These are phyloP conservation scores for Otis tarda DNA, from an alignment of 2,113 vertebrate species.

Conservation along the genomic window DNA sequence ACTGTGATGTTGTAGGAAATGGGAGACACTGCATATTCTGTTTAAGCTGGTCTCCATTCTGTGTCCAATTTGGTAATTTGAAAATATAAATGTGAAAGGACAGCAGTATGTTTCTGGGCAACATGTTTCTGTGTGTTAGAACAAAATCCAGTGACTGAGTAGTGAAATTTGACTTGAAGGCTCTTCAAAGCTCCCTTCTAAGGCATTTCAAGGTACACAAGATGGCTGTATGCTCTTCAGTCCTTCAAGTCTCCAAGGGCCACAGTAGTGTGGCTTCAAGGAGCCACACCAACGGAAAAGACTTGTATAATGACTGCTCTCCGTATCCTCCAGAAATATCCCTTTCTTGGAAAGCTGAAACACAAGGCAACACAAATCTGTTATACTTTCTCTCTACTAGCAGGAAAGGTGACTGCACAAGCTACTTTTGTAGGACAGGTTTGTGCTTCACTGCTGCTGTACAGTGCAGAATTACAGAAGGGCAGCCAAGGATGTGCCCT, in stretches of 20 bases:
- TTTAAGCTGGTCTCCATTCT: not conserved
- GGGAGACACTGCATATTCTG: not conserved
- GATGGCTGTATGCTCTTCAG: not conserved
- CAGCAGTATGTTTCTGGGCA: accelerated
- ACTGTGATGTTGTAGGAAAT: not conserved
- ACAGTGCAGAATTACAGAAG: not conserved
- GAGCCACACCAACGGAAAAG: not conserved
- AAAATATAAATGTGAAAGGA: not conserved
- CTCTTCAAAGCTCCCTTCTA: not conserved
- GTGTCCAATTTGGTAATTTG: not conserved
- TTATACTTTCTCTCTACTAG: not conserved
- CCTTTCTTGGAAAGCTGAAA: not conserved
- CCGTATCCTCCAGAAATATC: accelerated
- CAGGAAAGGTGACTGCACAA: not conserved
- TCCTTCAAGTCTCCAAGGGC: not conserved
- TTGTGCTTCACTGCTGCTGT: not conserved
- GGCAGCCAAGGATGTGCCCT: constrained; percentile 4
- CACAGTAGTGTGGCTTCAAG: not conserved
- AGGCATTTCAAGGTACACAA: not conserved
- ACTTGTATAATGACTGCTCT: not conserved
- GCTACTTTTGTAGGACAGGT: not conserved
- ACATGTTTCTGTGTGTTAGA: not conserved
- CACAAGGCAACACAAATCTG: not conserved
- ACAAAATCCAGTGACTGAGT: accelerated
- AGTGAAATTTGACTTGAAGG: not conserved